These are phyloP conservation scores for Enteromius fasciolatus DNA, from an alignment of 2,797 vertebrate genomes.

Conservation along the genomic window DNA sequence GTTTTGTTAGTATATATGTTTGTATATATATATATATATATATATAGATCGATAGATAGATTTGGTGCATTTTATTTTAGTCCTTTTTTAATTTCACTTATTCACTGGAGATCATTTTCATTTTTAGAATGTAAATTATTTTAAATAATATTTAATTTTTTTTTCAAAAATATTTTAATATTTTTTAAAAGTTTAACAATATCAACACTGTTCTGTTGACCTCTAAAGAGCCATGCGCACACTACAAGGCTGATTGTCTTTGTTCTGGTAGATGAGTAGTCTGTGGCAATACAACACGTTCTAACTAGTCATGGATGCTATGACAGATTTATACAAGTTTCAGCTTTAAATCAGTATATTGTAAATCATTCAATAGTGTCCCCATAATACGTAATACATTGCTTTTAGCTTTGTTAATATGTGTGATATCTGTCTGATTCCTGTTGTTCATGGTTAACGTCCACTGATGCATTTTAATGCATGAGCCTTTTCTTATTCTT, in stretches of 20 bases:
- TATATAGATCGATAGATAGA: too few species aligned
- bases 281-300: not conserved
- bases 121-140: not conserved
- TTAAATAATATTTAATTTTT: not conserved
- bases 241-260: not conserved
- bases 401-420: not conserved
- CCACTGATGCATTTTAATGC: not conserved
- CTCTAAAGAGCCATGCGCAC: not conserved
- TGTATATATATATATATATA: too few species aligned
- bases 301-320: not conserved
- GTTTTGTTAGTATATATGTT: not conserved
- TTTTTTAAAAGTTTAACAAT: not conserved
- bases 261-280: not conserved
- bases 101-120: not conserved
- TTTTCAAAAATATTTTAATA: not conserved
- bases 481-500: not conserved
- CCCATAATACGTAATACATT: not conserved
- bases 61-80: not conserved
- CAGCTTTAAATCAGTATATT: not conserved
- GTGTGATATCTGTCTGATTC: not conserved
- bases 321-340: not conserved
- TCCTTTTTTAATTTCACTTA: not conserved
- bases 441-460: not conserved
- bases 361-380: not conserved
- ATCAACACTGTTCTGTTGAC: not conserved